Percentiles rank a stretch among this genome's conserved stretches.
Conservation (phyloP, 2,888 invertebrate species). For the Deilephila porcellus region DNA sequence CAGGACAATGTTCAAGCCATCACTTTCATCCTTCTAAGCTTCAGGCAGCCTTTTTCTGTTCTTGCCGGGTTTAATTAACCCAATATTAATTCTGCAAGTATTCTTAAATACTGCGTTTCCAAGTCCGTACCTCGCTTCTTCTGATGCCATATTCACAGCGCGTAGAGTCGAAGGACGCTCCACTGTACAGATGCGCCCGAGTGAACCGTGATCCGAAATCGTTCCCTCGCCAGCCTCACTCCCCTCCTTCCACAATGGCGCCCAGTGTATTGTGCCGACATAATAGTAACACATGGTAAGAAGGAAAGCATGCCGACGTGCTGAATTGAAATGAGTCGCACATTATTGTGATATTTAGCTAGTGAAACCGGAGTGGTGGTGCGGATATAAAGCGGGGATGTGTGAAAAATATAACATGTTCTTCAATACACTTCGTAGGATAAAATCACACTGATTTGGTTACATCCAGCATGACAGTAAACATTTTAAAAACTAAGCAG, state of each 20-base stretch:
- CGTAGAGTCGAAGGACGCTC: conserved; percentile 71
- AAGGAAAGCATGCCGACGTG: conserved; percentile 55
- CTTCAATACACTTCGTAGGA: too few relatives aligned
- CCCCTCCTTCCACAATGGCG: conserved; percentile 37
- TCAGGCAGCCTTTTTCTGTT: too few relatives aligned
- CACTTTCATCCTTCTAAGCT: too few relatives aligned
- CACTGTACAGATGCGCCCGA: conserved; percentile 74
- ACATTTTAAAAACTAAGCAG: too few relatives aligned
- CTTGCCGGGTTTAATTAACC: too few relatives aligned
- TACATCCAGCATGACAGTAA: too few relatives aligned
- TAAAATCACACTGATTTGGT: too few relatives aligned
- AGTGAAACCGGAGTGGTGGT: conserved; percentile 14
- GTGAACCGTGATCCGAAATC: conserved; percentile 69
- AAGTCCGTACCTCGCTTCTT: conserved; percentile 59
- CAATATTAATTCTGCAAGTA: background rate
- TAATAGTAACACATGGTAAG: conserved; percentile 62
- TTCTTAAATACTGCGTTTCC: background rate
- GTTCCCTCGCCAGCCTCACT: conserved; percentile 42
- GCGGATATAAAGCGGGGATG: background rate
- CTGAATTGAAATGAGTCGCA: conserved; percentile 60
- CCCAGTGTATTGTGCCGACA: conserved; percentile 58
- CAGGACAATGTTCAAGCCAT: too few relatives aligned
- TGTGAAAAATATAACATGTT: background rate
- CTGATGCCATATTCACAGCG: conserved; percentile 59
- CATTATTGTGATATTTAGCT: conserved; percentile 49